Percentiles rank a stretch among this genome's conserved stretches.
These are phyloP conservation scores for Watsonalla cultraria DNA, from an alignment of 2,888 invertebrate genomes.

Conservation along the genomic window DNA sequence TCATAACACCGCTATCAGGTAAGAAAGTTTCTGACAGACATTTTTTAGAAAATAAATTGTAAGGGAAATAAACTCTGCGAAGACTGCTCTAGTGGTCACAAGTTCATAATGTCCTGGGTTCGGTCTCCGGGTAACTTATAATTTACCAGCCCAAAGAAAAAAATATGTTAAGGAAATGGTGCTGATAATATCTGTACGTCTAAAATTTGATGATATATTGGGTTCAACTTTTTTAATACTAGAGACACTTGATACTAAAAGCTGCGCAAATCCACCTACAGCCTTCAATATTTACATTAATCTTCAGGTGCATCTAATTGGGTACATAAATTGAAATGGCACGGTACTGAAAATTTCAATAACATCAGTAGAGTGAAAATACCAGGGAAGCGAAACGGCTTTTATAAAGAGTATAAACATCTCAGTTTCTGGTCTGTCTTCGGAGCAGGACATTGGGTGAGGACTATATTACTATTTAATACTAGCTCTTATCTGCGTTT, in stretches of 20 bases:
- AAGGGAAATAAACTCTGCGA: too few species aligned
- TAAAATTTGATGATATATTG: too few species aligned
- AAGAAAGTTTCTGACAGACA: constrained; percentile 13
- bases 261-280: too few species aligned
- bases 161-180: too few species aligned
- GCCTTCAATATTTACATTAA: too few species aligned
- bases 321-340: constrained; percentile 65
- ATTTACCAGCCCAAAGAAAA: too few species aligned
- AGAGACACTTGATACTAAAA: too few species aligned
- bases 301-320: constrained; percentile 61
- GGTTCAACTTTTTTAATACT: too few species aligned
- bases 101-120: too few species aligned
- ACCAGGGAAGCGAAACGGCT: constrained; percentile 51
- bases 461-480: constrained; percentile 7
- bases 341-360: constrained; percentile 48
- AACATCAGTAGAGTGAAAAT: constrained; percentile 39
- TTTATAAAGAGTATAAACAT: constrained; percentile 47
- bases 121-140: too few species aligned
- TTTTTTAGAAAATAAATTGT: not conserved
- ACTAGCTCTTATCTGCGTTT: not conserved
- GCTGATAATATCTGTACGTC: too few species aligned
- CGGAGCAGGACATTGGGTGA: constrained; percentile 68
- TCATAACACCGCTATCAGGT: constrained; percentile 64
- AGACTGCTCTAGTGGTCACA: too few species aligned
- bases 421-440: constrained; percentile 67